Evolutionary conservation across 1,140 invertebrate species (phyloP).

Genomic region (Nylanderia fulva): DNA sequence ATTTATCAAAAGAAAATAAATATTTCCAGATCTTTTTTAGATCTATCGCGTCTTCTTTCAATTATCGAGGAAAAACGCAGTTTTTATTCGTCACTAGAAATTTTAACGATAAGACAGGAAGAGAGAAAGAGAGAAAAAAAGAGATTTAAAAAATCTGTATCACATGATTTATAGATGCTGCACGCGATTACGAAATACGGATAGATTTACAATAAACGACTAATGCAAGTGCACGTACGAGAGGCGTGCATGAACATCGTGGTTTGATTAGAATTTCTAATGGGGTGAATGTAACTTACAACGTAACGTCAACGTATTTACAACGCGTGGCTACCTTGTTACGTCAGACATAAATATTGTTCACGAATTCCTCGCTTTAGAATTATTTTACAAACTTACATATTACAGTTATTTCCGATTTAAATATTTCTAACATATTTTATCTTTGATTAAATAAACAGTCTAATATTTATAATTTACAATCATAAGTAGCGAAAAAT

Average conservation of each 20-base stretch:
- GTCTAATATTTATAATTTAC: background rate
- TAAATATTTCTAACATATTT: background rate
- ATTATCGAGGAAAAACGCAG: background rate
- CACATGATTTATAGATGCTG: conserved; percentile 35
- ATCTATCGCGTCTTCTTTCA: background rate
- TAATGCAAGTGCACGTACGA: conserved; percentile 30
- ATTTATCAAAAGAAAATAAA: conserved; percentile 1
- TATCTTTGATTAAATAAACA: background rate
- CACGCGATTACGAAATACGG: conserved; percentile 30
- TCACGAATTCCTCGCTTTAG: conserved; percentile 4
- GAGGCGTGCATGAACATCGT: conserved; percentile 36
- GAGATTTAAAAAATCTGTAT: background rate
- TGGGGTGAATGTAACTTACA: background rate
- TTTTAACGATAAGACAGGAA: background rate
- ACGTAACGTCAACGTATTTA: conserved; percentile 13
- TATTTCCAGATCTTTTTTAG: background rate
- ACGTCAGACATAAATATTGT: conserved; percentile 43
- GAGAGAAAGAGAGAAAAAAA: background rate
- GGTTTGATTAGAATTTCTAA: conserved; percentile 53
- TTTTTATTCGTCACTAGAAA: conserved; percentile 1
- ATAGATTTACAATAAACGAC: conserved; percentile 39
- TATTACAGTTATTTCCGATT: background rate
- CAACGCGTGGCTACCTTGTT: background rate
- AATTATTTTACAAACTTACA: background rate
- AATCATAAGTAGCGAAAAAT: too few species aligned